Percentiles rank a stretch among this genome's conserved stretches.
phyloP scores from a whole-genome alignment of 1,140 invertebrate genomes.

The Cherax quadricarinatus region DNA sequence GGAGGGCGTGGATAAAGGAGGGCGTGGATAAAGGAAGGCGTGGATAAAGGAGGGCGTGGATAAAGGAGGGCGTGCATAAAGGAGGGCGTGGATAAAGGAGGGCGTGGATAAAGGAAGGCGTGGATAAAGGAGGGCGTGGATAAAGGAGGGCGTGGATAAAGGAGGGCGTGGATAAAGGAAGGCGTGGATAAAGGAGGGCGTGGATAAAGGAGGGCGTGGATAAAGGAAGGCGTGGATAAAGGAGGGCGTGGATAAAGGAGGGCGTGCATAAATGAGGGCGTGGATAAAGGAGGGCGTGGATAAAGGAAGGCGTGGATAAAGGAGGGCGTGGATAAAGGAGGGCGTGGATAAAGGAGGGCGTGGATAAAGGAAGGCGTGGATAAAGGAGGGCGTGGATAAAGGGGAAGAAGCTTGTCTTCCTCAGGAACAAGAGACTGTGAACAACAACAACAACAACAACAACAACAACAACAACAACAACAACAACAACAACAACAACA shows the following conservation, averaged over 20 bases:
- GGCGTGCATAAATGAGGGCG: no score
- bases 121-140: not conserved
- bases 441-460: slow-evolving; percentile 6
- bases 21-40: no score
- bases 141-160: not conserved
- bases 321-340: not conserved
- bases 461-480: not conserved
- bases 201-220: not conserved
- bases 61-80: not conserved
- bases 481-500: not conserved
- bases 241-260: not conserved
- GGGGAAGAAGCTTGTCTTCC: not conserved
- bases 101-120: no score
- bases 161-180: not conserved
- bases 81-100: not conserved
- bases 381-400: not conserved
- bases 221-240: not conserved
- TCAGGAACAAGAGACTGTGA: no score
- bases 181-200: no score
- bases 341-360: not conserved
- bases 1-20: not conserved
- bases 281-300: not conserved
- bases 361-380: not conserved
- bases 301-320: not conserved
- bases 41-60: not conserved